A percentile compares a stretch with the other conserved stretches of the same genome.
These are phyloP conservation scores for Platycercus adscitus DNA, from an alignment of 2,113 vertebrate genomes.

Conservation along the genomic window DNA sequence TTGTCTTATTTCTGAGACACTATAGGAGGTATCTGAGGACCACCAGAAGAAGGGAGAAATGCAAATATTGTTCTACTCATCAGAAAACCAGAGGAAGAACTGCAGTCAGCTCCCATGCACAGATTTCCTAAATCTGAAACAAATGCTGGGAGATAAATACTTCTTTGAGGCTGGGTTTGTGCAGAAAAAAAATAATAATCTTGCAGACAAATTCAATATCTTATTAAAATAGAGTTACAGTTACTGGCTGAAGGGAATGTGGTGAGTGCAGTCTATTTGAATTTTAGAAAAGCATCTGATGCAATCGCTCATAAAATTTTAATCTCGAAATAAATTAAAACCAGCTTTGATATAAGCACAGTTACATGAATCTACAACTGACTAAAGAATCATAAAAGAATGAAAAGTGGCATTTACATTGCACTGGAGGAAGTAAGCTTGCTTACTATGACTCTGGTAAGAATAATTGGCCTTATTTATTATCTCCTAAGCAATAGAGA, in stretches of 20 bases:
- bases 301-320: constrained; percentile 66
- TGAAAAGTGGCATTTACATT: constrained; percentile 51
- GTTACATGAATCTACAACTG: constrained; percentile 38
- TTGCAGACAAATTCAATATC: constrained; percentile 42
- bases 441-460: background rate
- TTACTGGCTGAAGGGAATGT: constrained; percentile 57
- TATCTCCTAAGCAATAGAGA: background rate
- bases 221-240: constrained; percentile 57
- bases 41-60: background rate
- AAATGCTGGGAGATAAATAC: constrained; percentile 33
- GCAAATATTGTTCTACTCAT: background rate
- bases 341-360: constrained; percentile 54
- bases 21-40: background rate
- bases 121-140: background rate
- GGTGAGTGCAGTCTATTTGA: constrained; percentile 46
- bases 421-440: constrained; percentile 12
- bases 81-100: background rate
- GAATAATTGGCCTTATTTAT: constrained; percentile 57
- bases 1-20: background rate
- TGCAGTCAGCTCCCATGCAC: background rate
- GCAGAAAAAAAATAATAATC: constrained; percentile 1
- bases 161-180: constrained; percentile 11
- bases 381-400: constrained; percentile 54
- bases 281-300: constrained; percentile 64
- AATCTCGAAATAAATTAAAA: constrained; percentile 68